phyloP scores from a whole-genome alignment of 1,140 invertebrate species.

The Drosophila busckii region DNA sequence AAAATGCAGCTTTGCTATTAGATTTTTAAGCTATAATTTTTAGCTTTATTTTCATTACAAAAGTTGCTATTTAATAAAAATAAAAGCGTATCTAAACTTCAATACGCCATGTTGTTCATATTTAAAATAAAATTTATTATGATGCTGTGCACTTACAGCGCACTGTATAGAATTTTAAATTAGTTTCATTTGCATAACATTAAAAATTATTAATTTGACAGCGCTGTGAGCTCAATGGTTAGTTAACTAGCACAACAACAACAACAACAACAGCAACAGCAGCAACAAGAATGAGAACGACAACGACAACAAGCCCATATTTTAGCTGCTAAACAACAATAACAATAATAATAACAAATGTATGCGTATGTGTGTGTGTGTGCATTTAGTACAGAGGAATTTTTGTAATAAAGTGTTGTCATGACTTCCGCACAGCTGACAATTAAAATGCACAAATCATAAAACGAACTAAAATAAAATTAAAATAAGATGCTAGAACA shows the following conservation, averaged over 20 bases:
- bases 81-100: too few species aligned
- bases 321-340: background rate
- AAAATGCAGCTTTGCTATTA: too few species aligned
- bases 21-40: too few species aligned
- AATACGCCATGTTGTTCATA: too few species aligned
- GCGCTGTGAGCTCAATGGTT: too few species aligned
- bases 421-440: conserved; percentile 16
- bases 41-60: too few species aligned
- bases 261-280: background rate
- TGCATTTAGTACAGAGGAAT: too few species aligned
- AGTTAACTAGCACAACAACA: conserved; percentile 1
- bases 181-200: conserved; percentile 14
- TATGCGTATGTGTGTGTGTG: background rate
- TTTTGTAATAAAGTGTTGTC: conserved; percentile 6
- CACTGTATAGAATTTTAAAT: conserved; percentile 32
- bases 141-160: conserved; percentile 4
- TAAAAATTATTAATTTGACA: too few species aligned
- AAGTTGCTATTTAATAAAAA: too few species aligned
- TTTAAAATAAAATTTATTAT: too few species aligned
- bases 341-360: background rate
- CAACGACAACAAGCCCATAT: conserved; percentile 2
- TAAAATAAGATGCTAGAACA: conserved; percentile 7
- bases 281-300: background rate
- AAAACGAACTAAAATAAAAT: too few species aligned
- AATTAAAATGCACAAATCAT: conserved; percentile 14